phyloP scores from a whole-genome alignment of 2,888 invertebrate genomes.

The Tanypteryx hageni region DNA sequence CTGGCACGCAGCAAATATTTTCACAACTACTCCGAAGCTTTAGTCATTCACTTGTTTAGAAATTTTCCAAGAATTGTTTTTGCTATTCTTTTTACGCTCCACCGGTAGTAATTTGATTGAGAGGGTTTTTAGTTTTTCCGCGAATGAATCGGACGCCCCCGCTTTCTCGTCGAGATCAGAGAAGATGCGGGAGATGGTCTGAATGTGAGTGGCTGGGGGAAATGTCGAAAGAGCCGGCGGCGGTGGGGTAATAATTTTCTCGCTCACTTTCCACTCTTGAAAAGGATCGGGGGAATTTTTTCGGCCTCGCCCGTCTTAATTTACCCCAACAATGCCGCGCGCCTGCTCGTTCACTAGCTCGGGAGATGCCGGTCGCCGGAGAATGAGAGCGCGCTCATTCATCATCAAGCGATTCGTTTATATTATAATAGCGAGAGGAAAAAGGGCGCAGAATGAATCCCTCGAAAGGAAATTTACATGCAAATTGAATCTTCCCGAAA shows the following conservation, averaged over 20 bases:
- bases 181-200: neutral
- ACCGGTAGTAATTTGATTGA: too few relatives aligned
- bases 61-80: too few relatives aligned
- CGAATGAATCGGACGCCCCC: neutral
- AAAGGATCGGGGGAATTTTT: constrained; percentile 8
- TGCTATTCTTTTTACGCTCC: too few relatives aligned
- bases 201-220: neutral
- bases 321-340: constrained; percentile 42
- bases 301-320: constrained; percentile 1
- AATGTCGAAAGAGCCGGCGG: neutral
- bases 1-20: too few relatives aligned
- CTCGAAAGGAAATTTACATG: constrained; percentile 39
- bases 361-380: neutral
- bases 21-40: too few relatives aligned
- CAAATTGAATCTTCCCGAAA: constrained; percentile 36
- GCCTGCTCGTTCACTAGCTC: neutral
- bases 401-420: constrained; percentile 42
- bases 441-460: neutral
- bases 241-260: neutral
- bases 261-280: neutral
- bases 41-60: too few relatives aligned
- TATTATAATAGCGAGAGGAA: constrained; percentile 23
- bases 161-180: neutral
- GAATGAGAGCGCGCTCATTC: neutral
- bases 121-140: neutral